Evolutionary conservation across 2,888 invertebrate species (phyloP).

Genomic region (Callosobruchus maculatus): DNA sequence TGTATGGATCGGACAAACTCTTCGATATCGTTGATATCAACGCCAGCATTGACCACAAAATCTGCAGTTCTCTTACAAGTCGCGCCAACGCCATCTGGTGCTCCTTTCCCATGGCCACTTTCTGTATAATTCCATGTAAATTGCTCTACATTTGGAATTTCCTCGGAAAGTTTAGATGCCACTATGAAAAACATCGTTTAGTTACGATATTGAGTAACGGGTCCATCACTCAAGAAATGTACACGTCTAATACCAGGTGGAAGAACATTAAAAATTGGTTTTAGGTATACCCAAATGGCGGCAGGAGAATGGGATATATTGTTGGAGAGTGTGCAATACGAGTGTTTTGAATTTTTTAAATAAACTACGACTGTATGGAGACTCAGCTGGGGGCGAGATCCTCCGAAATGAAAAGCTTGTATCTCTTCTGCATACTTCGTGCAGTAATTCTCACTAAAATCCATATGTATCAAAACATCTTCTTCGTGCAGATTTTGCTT

Average conservation of each 20-base stretch:
- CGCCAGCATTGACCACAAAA: neutral
- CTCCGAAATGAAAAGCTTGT: constrained; percentile 23
- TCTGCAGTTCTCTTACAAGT: constrained; percentile 3
- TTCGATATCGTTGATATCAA: neutral
- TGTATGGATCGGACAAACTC: neutral
- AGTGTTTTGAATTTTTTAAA: neutral
- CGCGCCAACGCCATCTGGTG: constrained; percentile 5
- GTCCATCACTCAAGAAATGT: constrained; percentile 5
- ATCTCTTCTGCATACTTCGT: constrained; percentile 20
- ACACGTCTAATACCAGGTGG: constrained; percentile 3
- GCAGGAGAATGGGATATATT: constrained; percentile 9
- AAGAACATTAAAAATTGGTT: constrained; percentile 5
- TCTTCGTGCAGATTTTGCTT: constrained; percentile 13
- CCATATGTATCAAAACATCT: constrained; percentile 20
- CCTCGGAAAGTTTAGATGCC: neutral
- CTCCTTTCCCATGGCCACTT: constrained; percentile 5
- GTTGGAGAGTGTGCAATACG: neutral
- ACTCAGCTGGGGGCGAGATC: constrained; percentile 16
- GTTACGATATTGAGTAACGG: constrained; percentile 3
- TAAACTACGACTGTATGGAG: neutral
- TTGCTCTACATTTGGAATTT: neutral
- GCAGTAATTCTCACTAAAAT: constrained; percentile 21
- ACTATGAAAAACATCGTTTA: constrained; percentile 6
- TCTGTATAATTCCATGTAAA: constrained; percentile 6
- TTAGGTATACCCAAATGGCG: constrained; percentile 10